Conservation (phyloP, 30 jellyfish, hydroid and myxozoan species). For the Sanderia malayensis region DNA sequence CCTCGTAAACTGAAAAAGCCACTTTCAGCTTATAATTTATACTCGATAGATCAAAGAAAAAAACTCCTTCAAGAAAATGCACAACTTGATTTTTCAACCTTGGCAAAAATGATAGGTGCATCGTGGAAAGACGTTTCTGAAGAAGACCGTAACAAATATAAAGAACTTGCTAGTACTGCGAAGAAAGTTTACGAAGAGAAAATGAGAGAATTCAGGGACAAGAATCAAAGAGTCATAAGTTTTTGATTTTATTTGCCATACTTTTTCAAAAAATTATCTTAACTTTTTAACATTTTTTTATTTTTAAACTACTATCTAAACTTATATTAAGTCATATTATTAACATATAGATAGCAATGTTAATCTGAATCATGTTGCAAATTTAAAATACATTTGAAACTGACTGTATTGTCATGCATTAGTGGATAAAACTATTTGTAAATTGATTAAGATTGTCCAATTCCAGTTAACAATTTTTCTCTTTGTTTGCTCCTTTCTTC, state of each 20-base stretch:
- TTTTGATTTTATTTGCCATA: neutral
- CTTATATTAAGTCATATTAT: too few relatives aligned
- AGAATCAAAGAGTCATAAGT: too few relatives aligned
- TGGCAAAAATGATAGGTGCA: slow-evolving; percentile 14
- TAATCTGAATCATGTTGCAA: neutral
- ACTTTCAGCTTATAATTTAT: slow-evolving; percentile 15
- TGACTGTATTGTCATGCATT: neutral
- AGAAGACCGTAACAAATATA: slow-evolving; percentile 3
- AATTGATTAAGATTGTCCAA: too few relatives aligned
- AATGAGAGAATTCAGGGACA: neutral
- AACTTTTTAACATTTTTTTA: too few relatives aligned
- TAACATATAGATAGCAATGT: neutral
- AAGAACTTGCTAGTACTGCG: slow-evolving; percentile 9
- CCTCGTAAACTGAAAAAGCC: slow-evolving; percentile 11
- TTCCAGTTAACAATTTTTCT: too few relatives aligned
- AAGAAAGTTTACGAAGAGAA: neutral
- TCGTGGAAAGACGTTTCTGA: slow-evolving; percentile 22
- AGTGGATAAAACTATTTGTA: neutral
- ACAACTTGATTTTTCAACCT: slow-evolving; percentile 17
- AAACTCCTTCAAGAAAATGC: slow-evolving; percentile 23
- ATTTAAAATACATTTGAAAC: neutral
- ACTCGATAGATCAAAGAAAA: slow-evolving; percentile 25
- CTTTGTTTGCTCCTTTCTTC: slow-evolving; percentile 21
- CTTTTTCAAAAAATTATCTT: too few relatives aligned
- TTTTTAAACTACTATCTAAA: neutral